Percentiles rank a stretch among this genome's conserved stretches.
Conservation (phyloP, 2,113 vertebrate genomes). For the Otis tarda region DNA sequence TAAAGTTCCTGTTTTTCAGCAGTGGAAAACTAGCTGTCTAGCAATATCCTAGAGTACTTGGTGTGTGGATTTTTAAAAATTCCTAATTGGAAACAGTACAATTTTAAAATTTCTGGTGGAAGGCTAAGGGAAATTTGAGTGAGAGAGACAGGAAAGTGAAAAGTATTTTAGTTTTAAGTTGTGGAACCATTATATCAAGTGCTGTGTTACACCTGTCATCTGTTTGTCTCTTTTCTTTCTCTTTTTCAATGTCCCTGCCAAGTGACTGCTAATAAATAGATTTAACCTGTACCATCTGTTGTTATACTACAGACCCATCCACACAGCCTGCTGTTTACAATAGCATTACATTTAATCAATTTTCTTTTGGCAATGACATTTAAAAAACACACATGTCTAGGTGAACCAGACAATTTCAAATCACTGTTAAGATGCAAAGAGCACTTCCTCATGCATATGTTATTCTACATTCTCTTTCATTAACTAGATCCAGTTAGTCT, state of each 20-base stretch:
- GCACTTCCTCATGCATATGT: neutral
- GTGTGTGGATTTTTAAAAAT: neutral
- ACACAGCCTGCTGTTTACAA: neutral
- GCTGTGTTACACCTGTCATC: neutral
- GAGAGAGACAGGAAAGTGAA: neutral
- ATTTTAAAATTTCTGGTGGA: neutral
- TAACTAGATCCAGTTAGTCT: neutral
- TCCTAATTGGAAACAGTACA: neutral
- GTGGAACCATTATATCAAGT: neutral
- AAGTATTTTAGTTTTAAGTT: neutral
- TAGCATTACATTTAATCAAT: slow-evolving; percentile 2
- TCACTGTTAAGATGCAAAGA: neutral
- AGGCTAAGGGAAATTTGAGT: neutral
- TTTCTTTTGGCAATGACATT: neutral
- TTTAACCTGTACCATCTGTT: slow-evolving; percentile 57
- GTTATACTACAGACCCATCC: neutral
- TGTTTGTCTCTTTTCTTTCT: neutral
- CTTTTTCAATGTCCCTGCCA: neutral
- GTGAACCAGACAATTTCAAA: neutral
- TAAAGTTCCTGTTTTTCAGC: neutral
- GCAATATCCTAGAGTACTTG: neutral
- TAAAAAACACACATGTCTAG: neutral
- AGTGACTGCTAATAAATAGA: slow-evolving; percentile 26
- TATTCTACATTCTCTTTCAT: neutral
- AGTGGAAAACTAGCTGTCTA: neutral